Evolutionary conservation across 2,797 vertebrate genomes (phyloP).

Genomic region (Erithacus rubecula): DNA sequence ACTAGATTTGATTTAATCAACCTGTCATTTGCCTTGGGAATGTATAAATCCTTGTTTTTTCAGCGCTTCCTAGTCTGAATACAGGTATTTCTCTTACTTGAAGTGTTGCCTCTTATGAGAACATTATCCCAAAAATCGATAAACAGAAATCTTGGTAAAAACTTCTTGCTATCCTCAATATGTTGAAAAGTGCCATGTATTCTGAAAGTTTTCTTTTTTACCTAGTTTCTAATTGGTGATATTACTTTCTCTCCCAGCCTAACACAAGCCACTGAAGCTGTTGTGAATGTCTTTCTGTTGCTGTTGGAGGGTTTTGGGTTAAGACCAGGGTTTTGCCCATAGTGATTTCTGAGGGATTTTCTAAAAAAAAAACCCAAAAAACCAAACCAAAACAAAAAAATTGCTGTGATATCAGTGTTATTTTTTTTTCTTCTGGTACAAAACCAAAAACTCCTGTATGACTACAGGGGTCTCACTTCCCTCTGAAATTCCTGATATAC

Average conservation of each 20-base stretch:
- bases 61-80: neutral
- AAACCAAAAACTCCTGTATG: neutral
- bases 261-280: neutral
- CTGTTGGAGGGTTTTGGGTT: neutral
- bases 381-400: accelerated
- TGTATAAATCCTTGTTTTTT: neutral
- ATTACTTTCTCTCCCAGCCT: neutral
- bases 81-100: neutral
- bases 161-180: neutral
- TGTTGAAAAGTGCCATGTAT: neutral
- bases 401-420: neutral
- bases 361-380: neutral
- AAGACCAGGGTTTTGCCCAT: neutral
- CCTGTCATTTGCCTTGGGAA: neutral
- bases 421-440: neutral
- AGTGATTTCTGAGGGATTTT: neutral
- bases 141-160: neutral
- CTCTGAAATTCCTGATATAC: accelerated
- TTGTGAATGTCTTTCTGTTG: neutral
- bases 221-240: neutral
- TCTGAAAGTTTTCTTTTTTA: neutral
- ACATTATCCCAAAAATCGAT: neutral
- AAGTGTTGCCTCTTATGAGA: neutral
- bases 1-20: neutral
- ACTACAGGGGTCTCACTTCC: neutral